phyloP scores from a whole-genome alignment of 2,888 invertebrate species.

The Heliconius ethilla region DNA sequence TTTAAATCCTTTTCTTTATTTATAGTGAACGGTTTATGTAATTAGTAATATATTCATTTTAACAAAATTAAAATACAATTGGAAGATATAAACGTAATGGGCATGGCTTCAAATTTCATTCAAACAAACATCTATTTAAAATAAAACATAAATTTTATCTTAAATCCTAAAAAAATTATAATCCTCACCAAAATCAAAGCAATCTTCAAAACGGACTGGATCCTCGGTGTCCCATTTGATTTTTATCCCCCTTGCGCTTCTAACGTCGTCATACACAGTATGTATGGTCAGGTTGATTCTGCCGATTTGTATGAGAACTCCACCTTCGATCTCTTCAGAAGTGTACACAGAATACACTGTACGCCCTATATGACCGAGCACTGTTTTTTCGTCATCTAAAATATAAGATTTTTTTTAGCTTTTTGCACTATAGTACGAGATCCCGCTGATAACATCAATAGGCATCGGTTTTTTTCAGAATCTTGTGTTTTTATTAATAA shows the following conservation, averaged over 20 bases:
- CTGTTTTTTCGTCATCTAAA: constrained; percentile 45
- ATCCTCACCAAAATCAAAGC: constrained; percentile 71
- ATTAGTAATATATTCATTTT: too few species aligned
- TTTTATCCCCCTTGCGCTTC: constrained; percentile 63
- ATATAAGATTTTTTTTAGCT: background rate
- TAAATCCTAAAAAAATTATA: background rate
- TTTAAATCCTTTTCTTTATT: too few species aligned
- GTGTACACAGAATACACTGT: constrained; percentile 60
- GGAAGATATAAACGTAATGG: too few species aligned
- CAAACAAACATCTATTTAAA: background rate
- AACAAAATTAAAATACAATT: too few species aligned
- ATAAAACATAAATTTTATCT: background rate
- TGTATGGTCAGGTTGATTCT: constrained; percentile 60
- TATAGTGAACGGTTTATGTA: too few species aligned
- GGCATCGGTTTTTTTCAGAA: too few species aligned
- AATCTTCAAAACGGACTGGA: constrained; percentile 70
- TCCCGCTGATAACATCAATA: too few species aligned
- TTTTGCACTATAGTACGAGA: background rate
- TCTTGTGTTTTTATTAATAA: too few species aligned
- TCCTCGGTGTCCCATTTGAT: constrained; percentile 64
- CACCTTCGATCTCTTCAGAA: constrained; percentile 61
- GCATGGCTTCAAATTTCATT: too few species aligned
- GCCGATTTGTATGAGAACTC: constrained; percentile 59
- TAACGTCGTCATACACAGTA: constrained; percentile 58
- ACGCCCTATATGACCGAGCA: constrained; percentile 66